Percentiles rank a stretch among this genome's conserved stretches.
These are phyloP conservation scores for Caenorhabditis doughertyi DNA, from an alignment of 2,888 invertebrate species.

Conservation along the genomic window DNA sequence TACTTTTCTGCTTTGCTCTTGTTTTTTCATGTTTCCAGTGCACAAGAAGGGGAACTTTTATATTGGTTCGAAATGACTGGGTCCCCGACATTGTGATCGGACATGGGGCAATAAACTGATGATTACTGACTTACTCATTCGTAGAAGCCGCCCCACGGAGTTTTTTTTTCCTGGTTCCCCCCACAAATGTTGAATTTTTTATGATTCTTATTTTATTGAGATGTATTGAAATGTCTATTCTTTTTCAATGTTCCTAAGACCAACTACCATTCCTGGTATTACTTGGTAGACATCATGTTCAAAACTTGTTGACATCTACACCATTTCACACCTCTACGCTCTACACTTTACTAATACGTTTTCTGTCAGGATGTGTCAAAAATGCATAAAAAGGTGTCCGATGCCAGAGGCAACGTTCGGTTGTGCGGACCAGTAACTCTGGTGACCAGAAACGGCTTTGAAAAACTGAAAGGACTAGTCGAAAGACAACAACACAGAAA, in stretches of 20 bases:
- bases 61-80: slow-evolving; percentile 60
- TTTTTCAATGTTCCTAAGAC: slow-evolving; percentile 6
- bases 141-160: slow-evolving; percentile 6
- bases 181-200: slow-evolving; percentile 20
- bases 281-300: background rate
- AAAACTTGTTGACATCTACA: slow-evolving; percentile 28
- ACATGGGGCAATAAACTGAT: slow-evolving; percentile 59
- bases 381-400: slow-evolving; percentile 33
- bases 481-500: background rate
- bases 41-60: slow-evolving; percentile 47
- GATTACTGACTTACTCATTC: slow-evolving; percentile 55
- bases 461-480: background rate
- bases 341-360: slow-evolving; percentile 38
- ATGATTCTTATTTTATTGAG: slow-evolving; percentile 33
- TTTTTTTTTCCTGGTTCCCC: slow-evolving; percentile 8
- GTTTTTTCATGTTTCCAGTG: slow-evolving; percentile 53
- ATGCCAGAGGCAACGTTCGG: slow-evolving; percentile 7
- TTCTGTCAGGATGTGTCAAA: slow-evolving; percentile 37
- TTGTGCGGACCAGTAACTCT: slow-evolving; percentile 7
- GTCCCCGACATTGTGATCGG: slow-evolving; percentile 48
- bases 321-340: slow-evolving; percentile 35
- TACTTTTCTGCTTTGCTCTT: slow-evolving; percentile 24
- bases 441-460: slow-evolving; percentile 1
- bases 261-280: background rate
- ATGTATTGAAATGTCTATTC: slow-evolving; percentile 16